Evolutionary conservation across 2,888 invertebrate genomes (phyloP).

Genomic region (Thymelicus sylvestris): DNA sequence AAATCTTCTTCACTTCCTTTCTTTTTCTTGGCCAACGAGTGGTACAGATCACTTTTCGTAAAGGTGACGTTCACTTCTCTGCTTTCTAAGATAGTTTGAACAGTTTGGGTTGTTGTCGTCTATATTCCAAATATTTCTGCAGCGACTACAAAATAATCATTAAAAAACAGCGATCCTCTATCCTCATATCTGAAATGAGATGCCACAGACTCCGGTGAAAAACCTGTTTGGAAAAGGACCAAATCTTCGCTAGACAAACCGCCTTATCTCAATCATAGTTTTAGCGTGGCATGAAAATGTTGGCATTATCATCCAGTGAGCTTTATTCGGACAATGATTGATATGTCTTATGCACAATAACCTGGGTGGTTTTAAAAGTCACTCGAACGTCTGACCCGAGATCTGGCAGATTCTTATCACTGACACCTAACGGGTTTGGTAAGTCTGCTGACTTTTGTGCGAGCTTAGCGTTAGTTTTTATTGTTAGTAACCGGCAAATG

Average conservation of each 20-base stretch:
- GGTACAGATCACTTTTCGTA: no score
- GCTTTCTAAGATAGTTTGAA: no score
- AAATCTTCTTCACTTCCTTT: no score
- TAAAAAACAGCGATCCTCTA: no score
- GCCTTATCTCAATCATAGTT: not conserved
- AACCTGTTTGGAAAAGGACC: not conserved
- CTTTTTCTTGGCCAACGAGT: no score
- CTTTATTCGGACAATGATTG: not conserved
- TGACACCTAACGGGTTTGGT: not conserved
- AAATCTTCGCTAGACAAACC: not conserved
- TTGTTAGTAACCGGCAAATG: not conserved
- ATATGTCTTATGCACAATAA: not conserved
- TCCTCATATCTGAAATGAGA: no score
- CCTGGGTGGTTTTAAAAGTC: not conserved
- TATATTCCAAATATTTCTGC: no score
- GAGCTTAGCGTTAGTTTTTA: not conserved
- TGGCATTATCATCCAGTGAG: not conserved
- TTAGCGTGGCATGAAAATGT: not conserved
- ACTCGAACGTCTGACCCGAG: not conserved
- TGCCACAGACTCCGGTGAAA: not conserved
- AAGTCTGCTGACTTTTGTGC: not conserved
- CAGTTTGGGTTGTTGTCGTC: no score
- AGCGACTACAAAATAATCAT: no score
- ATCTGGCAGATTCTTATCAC: conserved; percentile 1
- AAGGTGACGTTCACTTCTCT: no score